Percentiles rank a stretch among this genome's conserved stretches.
phyloP scores from a whole-genome alignment of 2,888 invertebrate genomes.

The Pristionchus mayeri region DNA sequence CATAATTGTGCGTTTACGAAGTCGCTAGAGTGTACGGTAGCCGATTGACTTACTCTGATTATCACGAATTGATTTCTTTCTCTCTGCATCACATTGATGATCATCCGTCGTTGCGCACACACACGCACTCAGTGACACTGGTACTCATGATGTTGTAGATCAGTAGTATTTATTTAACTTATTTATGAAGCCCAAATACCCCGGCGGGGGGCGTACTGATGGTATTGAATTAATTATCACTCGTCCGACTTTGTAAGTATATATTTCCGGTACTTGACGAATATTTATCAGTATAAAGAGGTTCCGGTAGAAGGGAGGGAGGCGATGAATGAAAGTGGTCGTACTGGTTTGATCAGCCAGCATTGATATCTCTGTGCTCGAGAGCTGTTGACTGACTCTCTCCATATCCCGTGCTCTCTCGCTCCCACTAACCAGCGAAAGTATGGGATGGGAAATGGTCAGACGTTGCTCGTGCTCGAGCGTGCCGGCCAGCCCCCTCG shows the following conservation, averaged over 20 bases:
- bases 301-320: neutral
- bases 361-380: neutral
- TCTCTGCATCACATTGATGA: neutral
- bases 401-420: neutral
- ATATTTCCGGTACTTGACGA: neutral
- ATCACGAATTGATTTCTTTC: neutral
- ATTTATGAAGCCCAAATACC: neutral
- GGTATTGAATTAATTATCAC: too few relatives aligned
- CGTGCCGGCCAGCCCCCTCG: neutral
- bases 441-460: neutral
- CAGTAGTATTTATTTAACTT: slow-evolving; percentile 27
- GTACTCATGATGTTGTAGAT: neutral
- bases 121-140: neutral
- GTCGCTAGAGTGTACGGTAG: neutral
- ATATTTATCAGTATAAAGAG: neutral
- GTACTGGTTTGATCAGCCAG: slow-evolving; percentile 29
- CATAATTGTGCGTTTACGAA: neutral
- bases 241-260: neutral
- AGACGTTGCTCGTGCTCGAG: neutral
- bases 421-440: neutral
- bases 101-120: neutral
- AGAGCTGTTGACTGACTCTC: neutral
- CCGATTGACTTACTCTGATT: neutral
- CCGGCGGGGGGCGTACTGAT: too few relatives aligned
- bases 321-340: neutral